phyloP scores from a whole-genome alignment of 2,888 invertebrate species.

The Scaptomyza flava region DNA sequence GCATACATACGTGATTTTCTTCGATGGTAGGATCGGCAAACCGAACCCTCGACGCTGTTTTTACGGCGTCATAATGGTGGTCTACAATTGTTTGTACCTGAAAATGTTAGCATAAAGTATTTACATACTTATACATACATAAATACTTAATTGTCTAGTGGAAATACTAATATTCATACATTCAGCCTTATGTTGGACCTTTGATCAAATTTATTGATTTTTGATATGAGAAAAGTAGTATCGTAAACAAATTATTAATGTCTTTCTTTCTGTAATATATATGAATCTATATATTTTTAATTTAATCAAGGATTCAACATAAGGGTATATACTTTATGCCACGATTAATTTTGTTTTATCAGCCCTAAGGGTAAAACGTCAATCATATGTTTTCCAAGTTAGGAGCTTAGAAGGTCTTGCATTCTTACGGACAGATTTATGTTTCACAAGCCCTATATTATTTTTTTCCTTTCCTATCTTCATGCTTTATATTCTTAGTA shows the following conservation, averaged over 20 bases:
- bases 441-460: neutral
- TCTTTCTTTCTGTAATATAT: too few species aligned
- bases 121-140: conserved; percentile 46
- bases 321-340: conserved; percentile 4
- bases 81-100: conserved; percentile 97
- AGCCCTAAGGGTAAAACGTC: neutral
- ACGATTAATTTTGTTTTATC: neutral
- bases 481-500: neutral
- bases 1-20: conserved; percentile 72
- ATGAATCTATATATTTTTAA: neutral
- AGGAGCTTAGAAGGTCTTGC: neutral
- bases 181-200: conserved; percentile 6
- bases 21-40: conserved; percentile 89
- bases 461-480: neutral
- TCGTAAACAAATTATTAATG: too few species aligned
- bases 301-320: neutral
- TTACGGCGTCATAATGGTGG: conserved; percentile 92
- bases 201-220: neutral
- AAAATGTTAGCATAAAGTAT: conserved; percentile 67
- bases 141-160: conserved; percentile 10
- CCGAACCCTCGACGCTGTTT: conserved; percentile 93
- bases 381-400: neutral
- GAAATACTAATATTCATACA: conserved; percentile 10
- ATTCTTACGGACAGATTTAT: neutral
- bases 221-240: too few species aligned